Evolutionary conservation across 2,797 vertebrate genomes (phyloP), one percentile per base, ranked within the genome.

Genomic region (Myiotriccus ornatus): DNA sequence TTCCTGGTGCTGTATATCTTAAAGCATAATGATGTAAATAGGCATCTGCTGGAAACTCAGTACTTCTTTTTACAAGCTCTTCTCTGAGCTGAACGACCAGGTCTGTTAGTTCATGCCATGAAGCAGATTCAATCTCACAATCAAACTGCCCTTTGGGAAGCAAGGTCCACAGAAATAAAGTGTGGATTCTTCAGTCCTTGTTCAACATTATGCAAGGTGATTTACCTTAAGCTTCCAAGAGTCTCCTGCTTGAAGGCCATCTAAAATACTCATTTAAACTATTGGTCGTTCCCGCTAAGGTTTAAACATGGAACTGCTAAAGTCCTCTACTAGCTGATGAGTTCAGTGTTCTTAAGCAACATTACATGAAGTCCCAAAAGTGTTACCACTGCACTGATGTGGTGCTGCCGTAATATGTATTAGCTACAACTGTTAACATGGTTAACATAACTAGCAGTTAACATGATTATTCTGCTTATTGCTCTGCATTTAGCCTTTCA

Each of bases 381-480:
- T 1, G 1, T 16, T 34, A 6, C 4, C 30, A 13, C 0, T 2
- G n/a, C 21, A 19, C 10, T 49, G 32, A 7, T 37, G 8, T 74
- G 30, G 23, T 25, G 11, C 30, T 78, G 20, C 18, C 18, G 23
- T 41, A 19, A 6, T 8, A 10, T 3, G 5, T 17, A 18, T 9
- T n/a, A 46, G 18, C 52, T 84, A 5, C 16, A 68, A 8, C 9
- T 67, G 27, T 50, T 5, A 14, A 27, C 8, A 5, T 9, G 17
- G 7, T 41, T 50, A 27, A 17, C 12, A 3, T 56, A n/a, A 22
- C 16, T 37, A 39, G 57, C 18, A 4, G 6, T 39, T 63, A 30
- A 24, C 10, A 3, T 19, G 22, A 5, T 52, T 41, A 23, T 74
- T 84, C 28, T 55, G 6, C 47, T 55, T n/a, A 21, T 10, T 55